Base-by-base conservation (phyloP, 1,140 invertebrate species). In the Belonocnema kinseyi region DNA sequence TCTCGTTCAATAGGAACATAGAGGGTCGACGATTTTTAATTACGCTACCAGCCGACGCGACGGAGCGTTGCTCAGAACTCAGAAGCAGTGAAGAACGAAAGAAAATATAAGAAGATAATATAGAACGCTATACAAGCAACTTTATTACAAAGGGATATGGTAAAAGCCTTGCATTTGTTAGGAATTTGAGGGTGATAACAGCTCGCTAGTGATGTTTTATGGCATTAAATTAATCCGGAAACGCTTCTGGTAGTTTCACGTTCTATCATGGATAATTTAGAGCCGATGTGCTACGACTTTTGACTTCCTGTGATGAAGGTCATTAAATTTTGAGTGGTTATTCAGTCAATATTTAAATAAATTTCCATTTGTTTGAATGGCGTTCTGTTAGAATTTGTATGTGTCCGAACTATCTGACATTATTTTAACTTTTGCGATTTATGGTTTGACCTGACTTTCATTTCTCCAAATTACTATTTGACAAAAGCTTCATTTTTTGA, bases 1-100 rank as follows among this genome's bases (percentile, higher is more conserved):
- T 66, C 33, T 40, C 61, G 61, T 66, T 66, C 61, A 46, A 66
- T 66, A 66, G 13, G 21, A 58, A 58, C 56, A 58, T 58, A 12
- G 19, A 21, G 19, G 13, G 56, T 21, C 19, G 19, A 58, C 56
- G 7, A 56, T n/a, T 58, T 58, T 40, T 66, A 66, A 66, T 66
- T 66, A 66, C 58, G 13, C 10, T 66, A 46, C 40, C 40, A 46
- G 7, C 40, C 40, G 40, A 8, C 7, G 40, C 40, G 40, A 46
- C 40, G 40, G 7, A 46, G 61, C 61, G 26, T 66, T 66, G 4
- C n/a, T 14, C 33, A 40, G 26, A 40, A 40, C n/a, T 14, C 33
- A 40, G 26, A 40, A 40, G 26, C 8, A 66, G n/a, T 26, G 40
- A 40, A 46, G 26, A 16, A 66, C 14, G 40, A 6, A 33, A 66